These are phyloP conservation scores for Scaptomyza caliginosa DNA, from an alignment of 2,888 invertebrate species.

Conservation along the genomic window DNA sequence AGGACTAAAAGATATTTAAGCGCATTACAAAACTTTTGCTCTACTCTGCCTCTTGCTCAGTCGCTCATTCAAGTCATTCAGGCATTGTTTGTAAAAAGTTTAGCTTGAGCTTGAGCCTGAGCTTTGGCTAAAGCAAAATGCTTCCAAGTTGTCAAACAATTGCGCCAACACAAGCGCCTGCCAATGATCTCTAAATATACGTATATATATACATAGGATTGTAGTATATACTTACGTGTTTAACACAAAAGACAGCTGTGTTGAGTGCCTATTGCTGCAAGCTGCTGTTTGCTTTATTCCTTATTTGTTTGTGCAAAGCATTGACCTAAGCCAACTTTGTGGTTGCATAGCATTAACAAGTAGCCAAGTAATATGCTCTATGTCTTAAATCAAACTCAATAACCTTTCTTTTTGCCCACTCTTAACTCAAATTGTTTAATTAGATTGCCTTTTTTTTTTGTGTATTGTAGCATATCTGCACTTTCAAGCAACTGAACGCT, in stretches of 20 bases:
- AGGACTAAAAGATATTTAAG: slow-evolving; percentile 61
- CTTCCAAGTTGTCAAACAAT: slow-evolving; percentile 55
- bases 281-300: neutral
- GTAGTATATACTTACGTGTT: neutral
- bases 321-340: neutral
- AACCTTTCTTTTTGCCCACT: too few species aligned
- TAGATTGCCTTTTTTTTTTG: slow-evolving; percentile 28
- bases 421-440: slow-evolving; percentile 26
- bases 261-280: neutral
- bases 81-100: slow-evolving; percentile 59
- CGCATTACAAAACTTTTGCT: slow-evolving; percentile 65
- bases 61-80: slow-evolving; percentile 5
- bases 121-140: slow-evolving; percentile 58
- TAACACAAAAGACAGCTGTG: neutral
- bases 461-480: slow-evolving; percentile 21
- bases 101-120: slow-evolving; percentile 53
- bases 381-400: too few species aligned
- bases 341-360: neutral
- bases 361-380: too few species aligned
- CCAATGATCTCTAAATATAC: slow-evolving; percentile 25
- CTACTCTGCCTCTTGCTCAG: neutral
- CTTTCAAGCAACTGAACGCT: neutral
- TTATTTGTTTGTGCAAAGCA: neutral
- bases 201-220: slow-evolving; percentile 7
- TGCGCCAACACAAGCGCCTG: slow-evolving; percentile 29